Conservation (phyloP, 2,888 invertebrate species). For the Thelaira solivaga region DNA sequence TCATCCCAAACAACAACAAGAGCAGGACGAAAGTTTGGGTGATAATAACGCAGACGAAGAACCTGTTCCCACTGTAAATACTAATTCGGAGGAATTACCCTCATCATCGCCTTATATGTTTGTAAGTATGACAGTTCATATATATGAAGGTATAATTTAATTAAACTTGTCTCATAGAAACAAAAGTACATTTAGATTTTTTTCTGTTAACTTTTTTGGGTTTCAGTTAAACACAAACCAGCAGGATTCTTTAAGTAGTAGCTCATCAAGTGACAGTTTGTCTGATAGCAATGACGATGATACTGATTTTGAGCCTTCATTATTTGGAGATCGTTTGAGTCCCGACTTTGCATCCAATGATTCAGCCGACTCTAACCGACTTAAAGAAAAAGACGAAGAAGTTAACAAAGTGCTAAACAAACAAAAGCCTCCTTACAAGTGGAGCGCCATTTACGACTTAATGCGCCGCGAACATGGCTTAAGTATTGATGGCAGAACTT, state of each 20-base stretch:
- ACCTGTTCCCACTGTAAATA: not conserved
- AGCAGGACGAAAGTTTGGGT: slow-evolving; percentile 2
- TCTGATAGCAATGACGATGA: slow-evolving; percentile 47
- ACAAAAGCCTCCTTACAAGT: slow-evolving; percentile 71
- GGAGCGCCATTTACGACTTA: slow-evolving; percentile 69
- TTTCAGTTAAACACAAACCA: not conserved
- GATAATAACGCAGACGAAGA: not conserved
- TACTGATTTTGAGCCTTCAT: slow-evolving; percentile 43
- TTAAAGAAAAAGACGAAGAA: slow-evolving; percentile 55
- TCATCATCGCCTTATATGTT: slow-evolving; percentile 28
- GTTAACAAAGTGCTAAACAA: slow-evolving; percentile 67
- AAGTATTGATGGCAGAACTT: slow-evolving; percentile 56
- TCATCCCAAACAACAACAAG: not conserved
- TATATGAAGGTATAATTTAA: too few relatives aligned
- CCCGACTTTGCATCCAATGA: slow-evolving; percentile 42
- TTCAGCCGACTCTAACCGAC: slow-evolving; percentile 34
- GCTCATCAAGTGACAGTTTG: slow-evolving; percentile 9
- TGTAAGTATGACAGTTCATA: slow-evolving; percentile 27
- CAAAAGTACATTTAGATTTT: too few relatives aligned
- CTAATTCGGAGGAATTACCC: not conserved
- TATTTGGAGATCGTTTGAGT: slow-evolving; percentile 38
- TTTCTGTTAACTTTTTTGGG: slow-evolving; percentile 5
- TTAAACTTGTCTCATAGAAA: too few relatives aligned
- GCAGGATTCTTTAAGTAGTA: slow-evolving; percentile 1
- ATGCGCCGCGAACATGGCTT: slow-evolving; percentile 73